Evolutionary conservation across 1,140 invertebrate species (phyloP), one percentile per base, ranked within the genome.

Genomic region (Cotesia glomerata): DNA sequence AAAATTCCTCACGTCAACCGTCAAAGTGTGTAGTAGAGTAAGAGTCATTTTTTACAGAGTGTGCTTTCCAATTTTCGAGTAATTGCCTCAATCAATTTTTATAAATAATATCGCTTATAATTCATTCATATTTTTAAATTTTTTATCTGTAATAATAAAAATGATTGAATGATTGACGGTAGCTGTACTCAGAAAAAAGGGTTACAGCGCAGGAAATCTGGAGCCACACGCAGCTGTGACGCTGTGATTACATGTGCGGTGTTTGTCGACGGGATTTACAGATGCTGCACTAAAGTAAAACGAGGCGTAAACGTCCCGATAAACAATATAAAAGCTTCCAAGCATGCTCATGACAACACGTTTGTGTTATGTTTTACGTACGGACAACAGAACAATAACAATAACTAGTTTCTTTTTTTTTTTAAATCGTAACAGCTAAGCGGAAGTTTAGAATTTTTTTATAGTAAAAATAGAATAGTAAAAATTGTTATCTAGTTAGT

Each of bases 51-150:
- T 35, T 63, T 54, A 13, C 39, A 7, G 52, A 16, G 36, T 34
- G 9, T 54, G 49, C 59, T 32, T 62, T 35, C 36, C 61, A 35
- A 13, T 16, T 26, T 61, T 34, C 71, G 64, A 72, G 76, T 82
- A 82, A 84, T 83, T 82, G 82, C 77, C 78, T 82, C 78, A 82
- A 83, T 83, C 82, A 83, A 82, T 82, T 82, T 83, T 76, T 45
- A 9, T 45, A 45, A 9, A 45, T 11, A 59, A 14, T 34, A 36
- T 52, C 58, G 13, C 4, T 49, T 49, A 9, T 49, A 49, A 49
- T 9, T 9, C 4, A 49, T n/a, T 49, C 13, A 49, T 26, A 26
- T 26, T 49, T 49, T 49, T 49, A 45, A 45, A 45, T 45, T 45
- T 45, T 2, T 9, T 9, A 45, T 45, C 7, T 7, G 7, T 45